These are phyloP conservation scores for Austrofundulus limnaeus DNA, from an alignment of 2,113 vertebrate genomes.

Conservation along the genomic window DNA sequence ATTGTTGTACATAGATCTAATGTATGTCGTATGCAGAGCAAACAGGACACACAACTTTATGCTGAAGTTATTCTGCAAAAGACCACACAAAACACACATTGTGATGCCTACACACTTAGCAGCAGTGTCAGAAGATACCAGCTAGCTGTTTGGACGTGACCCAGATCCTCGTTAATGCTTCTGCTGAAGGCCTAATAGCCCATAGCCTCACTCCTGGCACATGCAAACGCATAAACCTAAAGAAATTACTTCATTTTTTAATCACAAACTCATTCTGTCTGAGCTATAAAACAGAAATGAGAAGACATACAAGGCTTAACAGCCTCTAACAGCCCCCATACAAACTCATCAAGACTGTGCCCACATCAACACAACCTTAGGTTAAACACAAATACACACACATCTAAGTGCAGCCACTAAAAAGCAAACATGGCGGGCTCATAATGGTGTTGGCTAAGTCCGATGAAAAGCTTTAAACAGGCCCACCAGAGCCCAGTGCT, in stretches of 20 bases:
- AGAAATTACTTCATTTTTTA: neutral
- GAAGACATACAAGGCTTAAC: constrained; percentile 3
- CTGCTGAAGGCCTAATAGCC: constrained; percentile 28
- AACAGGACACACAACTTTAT: neutral
- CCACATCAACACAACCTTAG: neutral
- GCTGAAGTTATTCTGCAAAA: neutral
- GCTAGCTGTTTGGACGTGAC: constrained; percentile 39
- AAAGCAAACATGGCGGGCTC: constrained; percentile 19
- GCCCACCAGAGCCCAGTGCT: constrained; percentile 13
- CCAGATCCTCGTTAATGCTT: constrained; percentile 43
- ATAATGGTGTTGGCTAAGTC: constrained; percentile 37
- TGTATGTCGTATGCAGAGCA: neutral
- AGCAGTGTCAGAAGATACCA: constrained; percentile 2
- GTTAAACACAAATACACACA: neutral
- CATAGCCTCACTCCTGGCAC: neutral
- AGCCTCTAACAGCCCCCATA: neutral
- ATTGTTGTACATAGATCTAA: neutral
- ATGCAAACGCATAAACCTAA: neutral
- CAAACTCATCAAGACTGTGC: constrained; percentile 9
- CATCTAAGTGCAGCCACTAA: neutral
- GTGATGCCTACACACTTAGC: neutral
- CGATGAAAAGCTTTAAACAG: constrained; percentile 35
- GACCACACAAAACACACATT: neutral
- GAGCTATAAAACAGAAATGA: constrained; percentile 1
- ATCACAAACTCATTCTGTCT: constrained; percentile 16